Base-by-base conservation (phyloP, 2,113 vertebrate genomes). In the Etheostoma spectabile region DNA sequence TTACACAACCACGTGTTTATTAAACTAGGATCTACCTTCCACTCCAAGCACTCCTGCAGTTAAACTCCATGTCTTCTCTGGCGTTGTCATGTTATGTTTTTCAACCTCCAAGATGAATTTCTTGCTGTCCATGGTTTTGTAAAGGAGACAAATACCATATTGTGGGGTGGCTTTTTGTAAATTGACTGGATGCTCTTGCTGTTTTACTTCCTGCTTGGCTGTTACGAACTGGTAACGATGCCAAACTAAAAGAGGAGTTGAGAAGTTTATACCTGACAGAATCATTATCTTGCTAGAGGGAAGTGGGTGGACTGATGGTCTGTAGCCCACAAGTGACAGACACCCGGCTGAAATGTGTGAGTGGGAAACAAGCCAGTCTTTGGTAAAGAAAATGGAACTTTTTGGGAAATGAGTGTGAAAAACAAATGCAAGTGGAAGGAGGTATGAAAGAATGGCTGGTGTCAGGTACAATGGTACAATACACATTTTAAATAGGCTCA, bases 251-350 rank as follows among this genome's bases (percentile, higher is more conserved):
- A 21, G 14, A 16, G 53, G 33, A 45, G 10, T 1, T 19, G 14
- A 68, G 5, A 35, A 11, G 38, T 69, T 69, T 72, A 27, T 27
- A 27, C 27, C 27, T 33, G 11, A 38, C 46, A 71, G 57, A 59
- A 71, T 18, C 15, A 27, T 42, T 71, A 27, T 60, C 64, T 51
- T 60, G 68, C 49, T 53, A 73, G 67, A 82, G 49, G 64, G 81
- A 86, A 61, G 11, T 24, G 59, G 46, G 46, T n/a, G 49, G 64
- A 30, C 79, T 57, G 27, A 69, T 48, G 35, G 71, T 65, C 72
- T 55, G 30, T 59, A 35, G 27, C 68, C 77, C 73, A 51, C 55
- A 75, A 74, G 65, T 62, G 83, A 74, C 67, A 80, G 85, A 82
- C 60, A 22, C 16, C 62, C 16, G 5, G 48, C 73, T 74, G 65